A percentile compares a stretch with the other conserved stretches of the same genome.
These are phyloP conservation scores for Bimastos eiseni DNA, from an alignment of 2,888 invertebrate species.

Conservation along the genomic window DNA sequence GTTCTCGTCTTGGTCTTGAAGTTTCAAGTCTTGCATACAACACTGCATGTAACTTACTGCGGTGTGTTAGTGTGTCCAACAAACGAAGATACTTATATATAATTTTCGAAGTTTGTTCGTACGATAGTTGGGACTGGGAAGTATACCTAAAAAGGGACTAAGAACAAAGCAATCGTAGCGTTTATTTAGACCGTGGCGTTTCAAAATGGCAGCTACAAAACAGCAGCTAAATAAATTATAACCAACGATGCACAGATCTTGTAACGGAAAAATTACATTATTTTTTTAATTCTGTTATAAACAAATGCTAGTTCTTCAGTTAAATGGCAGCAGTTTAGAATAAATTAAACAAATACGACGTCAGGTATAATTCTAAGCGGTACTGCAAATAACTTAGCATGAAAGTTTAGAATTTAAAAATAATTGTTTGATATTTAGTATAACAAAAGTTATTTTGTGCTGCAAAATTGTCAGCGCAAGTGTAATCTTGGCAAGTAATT, in stretches of 20 bases:
- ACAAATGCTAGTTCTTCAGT: too few species aligned
- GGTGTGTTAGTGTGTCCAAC: too few species aligned
- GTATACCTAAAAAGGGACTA: too few species aligned
- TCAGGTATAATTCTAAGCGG: not conserved
- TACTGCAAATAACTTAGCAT: not conserved
- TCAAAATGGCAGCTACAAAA: too few species aligned
- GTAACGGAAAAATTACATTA: not conserved
- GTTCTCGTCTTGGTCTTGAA: too few species aligned
- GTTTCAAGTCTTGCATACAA: too few species aligned
- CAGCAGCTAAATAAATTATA: not conserved
- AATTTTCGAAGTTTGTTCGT: too few species aligned
- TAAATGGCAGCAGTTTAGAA: not conserved
- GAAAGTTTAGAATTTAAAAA: not conserved
- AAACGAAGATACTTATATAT: too few species aligned
- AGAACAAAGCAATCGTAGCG: too few species aligned
- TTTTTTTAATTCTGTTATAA: not conserved
- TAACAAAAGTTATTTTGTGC: not conserved
- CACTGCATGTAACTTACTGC: too few species aligned
- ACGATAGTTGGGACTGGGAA: too few species aligned
- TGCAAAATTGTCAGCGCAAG: not conserved
- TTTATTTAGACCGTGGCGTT: too few species aligned
- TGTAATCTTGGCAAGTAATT: not conserved
- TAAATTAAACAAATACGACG: not conserved
- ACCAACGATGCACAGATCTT: not conserved
- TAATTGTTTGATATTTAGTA: not conserved